Base-by-base conservation (phyloP, 2,797 vertebrate species). In the Cichlasoma orientale region DNA sequence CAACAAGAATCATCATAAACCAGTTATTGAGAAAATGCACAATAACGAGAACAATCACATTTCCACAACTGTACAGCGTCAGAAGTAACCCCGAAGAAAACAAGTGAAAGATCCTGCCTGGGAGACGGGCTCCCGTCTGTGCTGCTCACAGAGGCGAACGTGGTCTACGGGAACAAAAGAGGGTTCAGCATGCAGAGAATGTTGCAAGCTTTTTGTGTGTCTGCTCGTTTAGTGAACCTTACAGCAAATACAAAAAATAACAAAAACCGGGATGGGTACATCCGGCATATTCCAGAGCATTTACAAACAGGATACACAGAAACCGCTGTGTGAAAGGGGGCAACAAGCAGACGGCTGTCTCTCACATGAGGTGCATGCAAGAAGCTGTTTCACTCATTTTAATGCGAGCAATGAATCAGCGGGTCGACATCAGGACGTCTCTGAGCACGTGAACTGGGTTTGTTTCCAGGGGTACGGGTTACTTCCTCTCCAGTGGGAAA, bases 11-110 rank as follows among this genome's bases (percentile, higher is more conserved):
- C 95, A 94, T 96, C 95, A 97, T 96, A 96, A 97, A 97, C 96
- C 95, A 96, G 96, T 97, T 96, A 97, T 96, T 96, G 97, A 96
- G 97, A 94, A 97, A 98, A 98, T 96, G 95, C 97, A 97, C 97
- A 94, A 90, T 93, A 94, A 98, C 96, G 91, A 96, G 92, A 97
- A 98, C 97, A 94, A 93, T 94, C 97, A 99, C 97, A 96, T 96
- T 97, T 94, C 96, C 97, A 97, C 97, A 91, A 96, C 95, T 97
- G 95, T 96, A 96, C 95, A 95, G 93, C 92, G 75, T 95, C 95
- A 94, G 91, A 94, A 92, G 84, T 56, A 90, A 94, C 92, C 87
- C 79, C 25, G 25, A 50, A 66, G 61, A 66, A 90, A 68, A 74
- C 61, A 21, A 58, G 70, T 2, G 47, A 47, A 68, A 56, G 31